phyloP scores from a whole-genome alignment of 2,113 vertebrate species.

The Onychorhynchus coronatus region DNA sequence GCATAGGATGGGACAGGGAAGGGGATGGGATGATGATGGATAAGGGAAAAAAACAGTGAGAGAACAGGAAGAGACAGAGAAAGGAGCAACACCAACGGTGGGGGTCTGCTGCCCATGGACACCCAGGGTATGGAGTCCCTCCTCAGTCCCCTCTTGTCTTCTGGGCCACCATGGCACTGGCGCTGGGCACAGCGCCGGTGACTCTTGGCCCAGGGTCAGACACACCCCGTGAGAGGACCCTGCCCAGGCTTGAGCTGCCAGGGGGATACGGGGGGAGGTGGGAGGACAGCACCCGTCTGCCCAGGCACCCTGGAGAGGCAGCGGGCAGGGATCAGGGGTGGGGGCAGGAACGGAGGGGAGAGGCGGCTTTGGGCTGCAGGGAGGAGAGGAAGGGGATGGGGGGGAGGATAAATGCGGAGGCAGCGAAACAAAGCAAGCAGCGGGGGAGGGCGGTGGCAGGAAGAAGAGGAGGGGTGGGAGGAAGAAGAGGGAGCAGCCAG shows the following conservation, averaged over 20 bases:
- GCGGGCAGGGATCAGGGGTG: background rate
- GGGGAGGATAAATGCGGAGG: background rate
- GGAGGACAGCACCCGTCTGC: background rate
- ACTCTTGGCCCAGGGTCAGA: background rate
- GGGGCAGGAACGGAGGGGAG: background rate
- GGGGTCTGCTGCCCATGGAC: rapidly evolving
- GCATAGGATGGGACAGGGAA: rapidly evolving
- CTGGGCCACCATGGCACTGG: background rate
- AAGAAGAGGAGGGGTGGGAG: background rate
- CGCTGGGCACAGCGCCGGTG: background rate
- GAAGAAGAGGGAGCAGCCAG: background rate
- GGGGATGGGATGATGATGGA: background rate
- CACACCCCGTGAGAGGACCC: background rate
- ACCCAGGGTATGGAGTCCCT: rapidly evolving
- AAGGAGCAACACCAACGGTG: rapidly evolving
- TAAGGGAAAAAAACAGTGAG: rapidly evolving
- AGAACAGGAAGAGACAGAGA: background rate
- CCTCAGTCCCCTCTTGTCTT: background rate
- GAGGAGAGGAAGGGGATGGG: background rate
- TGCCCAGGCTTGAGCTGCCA: background rate
- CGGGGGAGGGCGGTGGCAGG: background rate
- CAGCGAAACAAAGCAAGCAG: background rate
- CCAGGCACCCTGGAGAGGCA: background rate
- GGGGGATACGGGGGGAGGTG: background rate
- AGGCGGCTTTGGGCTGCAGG: background rate